Base-by-base conservation (phyloP, 2,113 vertebrate species). In the Malurus cyaneus region DNA sequence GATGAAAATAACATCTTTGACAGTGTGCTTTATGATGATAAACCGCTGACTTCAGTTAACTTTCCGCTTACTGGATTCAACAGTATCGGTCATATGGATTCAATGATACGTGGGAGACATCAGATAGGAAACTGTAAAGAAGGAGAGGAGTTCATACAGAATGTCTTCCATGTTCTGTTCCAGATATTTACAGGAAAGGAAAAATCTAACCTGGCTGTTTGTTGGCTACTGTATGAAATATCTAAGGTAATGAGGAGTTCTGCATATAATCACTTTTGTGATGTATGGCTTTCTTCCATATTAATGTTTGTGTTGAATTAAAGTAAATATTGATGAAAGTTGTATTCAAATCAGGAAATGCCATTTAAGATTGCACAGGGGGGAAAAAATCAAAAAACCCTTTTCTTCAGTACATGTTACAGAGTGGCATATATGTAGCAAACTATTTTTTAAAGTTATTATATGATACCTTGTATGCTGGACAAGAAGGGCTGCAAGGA, bases 151-250 rank as follows among this genome's bases (percentile, higher is more conserved):
- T 99, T 99, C 92, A 95, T 99, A 86, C 98, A 98, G 64, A 98
- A 98, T 23, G 71, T 99, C 78, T 98, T 99, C 61, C 97, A 97
- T 44, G 97, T 98, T 81, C 94, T 98, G 5, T 96, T 98, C 71
- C 98, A 97, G 8, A 74, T 98, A 10, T 97, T 99, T 91, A 93
- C 98, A 26, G 96, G 94, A 70, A 86, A 96, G 47, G 98, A 99
- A 79, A 97, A 98, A 92, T 96, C 97, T 31, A 91, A 94, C 65
- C 96, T 99, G 44, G 98, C 98, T 9, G 85, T 98, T 84, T 98
- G 97, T 95, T 98, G 98, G 98, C 94, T 99, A n/a, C 98, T 95
- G 88, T 99, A 99, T 21, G 99, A 99, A 97, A 98, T 98, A 76
- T 97, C 98, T 8, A 99, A 99, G 99, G 99, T 99, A 96, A 94